These are phyloP conservation scores for Polymixis lichenea DNA, from an alignment of 2,888 invertebrate species.

Conservation along the genomic window DNA sequence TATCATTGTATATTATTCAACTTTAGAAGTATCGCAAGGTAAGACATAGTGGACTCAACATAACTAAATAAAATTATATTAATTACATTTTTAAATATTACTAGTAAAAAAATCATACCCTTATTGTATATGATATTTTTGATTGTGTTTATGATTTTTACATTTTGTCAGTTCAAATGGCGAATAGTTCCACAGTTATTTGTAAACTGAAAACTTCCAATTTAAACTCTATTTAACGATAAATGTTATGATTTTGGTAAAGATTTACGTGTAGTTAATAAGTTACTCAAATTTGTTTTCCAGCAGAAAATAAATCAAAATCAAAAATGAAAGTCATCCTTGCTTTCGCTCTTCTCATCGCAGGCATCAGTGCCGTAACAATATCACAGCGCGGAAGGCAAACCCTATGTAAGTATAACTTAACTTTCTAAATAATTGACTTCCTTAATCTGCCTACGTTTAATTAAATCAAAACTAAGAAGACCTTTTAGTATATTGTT, in stretches of 20 bases:
- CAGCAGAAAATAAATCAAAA: slow-evolving; percentile 2
- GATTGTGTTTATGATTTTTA: no score
- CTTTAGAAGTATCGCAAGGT: slow-evolving; percentile 37
- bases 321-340: slow-evolving; percentile 75
- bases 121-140: no score
- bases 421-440: background rate
- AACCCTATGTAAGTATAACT: slow-evolving; percentile 39
- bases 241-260: background rate
- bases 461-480: background rate
- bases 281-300: background rate
- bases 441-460: background rate
- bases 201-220: background rate
- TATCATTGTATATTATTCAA: slow-evolving; percentile 26
- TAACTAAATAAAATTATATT: background rate
- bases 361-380: slow-evolving; percentile 66
- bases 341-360: slow-evolving; percentile 71
- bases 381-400: background rate
- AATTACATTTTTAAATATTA: background rate
- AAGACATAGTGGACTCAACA: no score
- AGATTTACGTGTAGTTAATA: background rate
- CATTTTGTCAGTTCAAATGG: background rate
- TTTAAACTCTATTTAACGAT: background rate
- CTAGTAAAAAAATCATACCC: no score
- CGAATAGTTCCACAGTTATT: background rate
- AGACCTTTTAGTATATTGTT: no score